Conservation (phyloP, 2,888 invertebrate species). For the Rotaria magnacalcarata region DNA sequence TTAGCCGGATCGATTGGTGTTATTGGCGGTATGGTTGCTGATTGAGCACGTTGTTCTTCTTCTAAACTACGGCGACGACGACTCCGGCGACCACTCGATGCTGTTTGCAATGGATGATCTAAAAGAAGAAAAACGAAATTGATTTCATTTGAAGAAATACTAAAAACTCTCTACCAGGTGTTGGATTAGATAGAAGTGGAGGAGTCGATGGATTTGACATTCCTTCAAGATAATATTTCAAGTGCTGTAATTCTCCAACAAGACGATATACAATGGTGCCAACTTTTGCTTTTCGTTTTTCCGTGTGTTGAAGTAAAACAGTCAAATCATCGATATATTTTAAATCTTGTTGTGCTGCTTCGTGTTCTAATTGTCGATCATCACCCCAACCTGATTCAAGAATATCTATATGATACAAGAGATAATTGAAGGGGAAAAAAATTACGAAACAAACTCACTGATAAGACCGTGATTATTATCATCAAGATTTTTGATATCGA, state of each 20-base stretch:
- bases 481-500: background rate
- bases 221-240: constrained; percentile 7
- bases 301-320: background rate
- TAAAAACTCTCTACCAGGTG: background rate
- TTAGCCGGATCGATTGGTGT: background rate
- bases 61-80: background rate
- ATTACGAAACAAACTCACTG: background rate
- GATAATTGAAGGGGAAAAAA: too few relatives aligned
- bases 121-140: background rate
- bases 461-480: background rate
- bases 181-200: too few relatives aligned
- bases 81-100: background rate
- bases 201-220: background rate
- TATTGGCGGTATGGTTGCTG: background rate
- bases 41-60: background rate
- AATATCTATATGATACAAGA: background rate
- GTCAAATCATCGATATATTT: background rate
- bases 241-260: background rate
- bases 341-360: background rate
- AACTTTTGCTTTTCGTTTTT: constrained; percentile 1
- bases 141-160: too few relatives aligned
- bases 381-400: background rate
- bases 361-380: background rate
- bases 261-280: background rate
- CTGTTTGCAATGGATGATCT: background rate